phyloP scores from a whole-genome alignment of 2,797 vertebrate genomes.

The Bradypodion pumilum region DNA sequence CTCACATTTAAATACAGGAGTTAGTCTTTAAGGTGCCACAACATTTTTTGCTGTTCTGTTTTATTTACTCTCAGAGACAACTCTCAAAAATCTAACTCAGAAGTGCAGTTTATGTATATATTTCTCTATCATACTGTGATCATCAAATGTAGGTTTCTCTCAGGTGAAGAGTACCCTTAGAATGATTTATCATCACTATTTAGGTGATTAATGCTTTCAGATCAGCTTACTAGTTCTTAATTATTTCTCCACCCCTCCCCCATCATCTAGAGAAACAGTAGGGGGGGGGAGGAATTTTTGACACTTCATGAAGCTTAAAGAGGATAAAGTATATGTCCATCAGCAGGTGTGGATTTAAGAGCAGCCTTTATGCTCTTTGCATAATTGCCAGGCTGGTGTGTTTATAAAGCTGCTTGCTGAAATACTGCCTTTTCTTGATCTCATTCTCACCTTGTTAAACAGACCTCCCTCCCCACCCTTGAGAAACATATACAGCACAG shows the following conservation, averaged over 20 bases:
- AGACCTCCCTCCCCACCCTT: neutral
- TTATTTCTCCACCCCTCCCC: neutral
- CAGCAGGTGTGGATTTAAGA: conserved; percentile 44
- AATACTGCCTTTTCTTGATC: conserved; percentile 44
- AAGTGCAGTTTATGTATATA: neutral
- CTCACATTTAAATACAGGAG: no score
- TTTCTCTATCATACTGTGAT: neutral
- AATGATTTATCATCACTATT: neutral
- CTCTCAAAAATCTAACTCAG: neutral
- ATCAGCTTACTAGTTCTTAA: neutral
- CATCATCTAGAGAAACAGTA: neutral
- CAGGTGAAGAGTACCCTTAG: neutral
- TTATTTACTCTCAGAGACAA: no score
- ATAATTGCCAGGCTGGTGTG: conserved; percentile 52
- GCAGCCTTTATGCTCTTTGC: conserved; percentile 48
- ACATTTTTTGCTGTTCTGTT: no score
- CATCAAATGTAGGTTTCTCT: neutral
- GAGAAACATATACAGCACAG: neutral
- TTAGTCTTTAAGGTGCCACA: no score
- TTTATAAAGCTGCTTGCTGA: conserved; percentile 16
- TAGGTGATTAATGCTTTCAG: neutral
- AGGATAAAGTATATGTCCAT: conserved; percentile 23
- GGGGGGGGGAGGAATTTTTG: neutral
- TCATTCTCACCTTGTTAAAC: neutral
- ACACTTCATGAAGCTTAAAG: conserved; percentile 30